Evolutionary conservation across 1,140 invertebrate genomes (phyloP).

Genomic region (Chelonus insularis): DNA sequence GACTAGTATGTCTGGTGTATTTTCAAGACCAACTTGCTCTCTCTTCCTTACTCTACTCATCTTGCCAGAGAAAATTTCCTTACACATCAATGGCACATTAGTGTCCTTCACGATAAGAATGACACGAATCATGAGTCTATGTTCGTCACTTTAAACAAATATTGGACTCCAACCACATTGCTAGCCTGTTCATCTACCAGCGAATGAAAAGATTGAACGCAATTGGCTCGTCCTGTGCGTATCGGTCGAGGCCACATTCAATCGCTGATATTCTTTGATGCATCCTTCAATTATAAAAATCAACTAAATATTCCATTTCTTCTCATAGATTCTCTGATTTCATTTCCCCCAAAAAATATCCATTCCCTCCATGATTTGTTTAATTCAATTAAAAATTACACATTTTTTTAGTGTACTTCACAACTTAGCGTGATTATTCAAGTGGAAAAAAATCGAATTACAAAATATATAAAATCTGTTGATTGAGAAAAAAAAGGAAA

Average conservation of each 20-base stretch:
- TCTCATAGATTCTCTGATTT: no score
- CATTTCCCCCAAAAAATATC: no score
- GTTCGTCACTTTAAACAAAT: neutral
- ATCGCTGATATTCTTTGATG: conserved; percentile 1
- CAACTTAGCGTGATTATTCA: no score
- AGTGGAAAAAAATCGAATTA: no score
- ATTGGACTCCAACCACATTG: conserved; percentile 16
- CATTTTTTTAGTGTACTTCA: no score
- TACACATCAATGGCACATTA: conserved; percentile 8
- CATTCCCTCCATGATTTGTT: no score
- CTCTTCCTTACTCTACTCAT: no score
- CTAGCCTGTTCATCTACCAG: conserved; percentile 37
- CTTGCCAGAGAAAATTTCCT: no score
- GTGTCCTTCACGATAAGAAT: conserved; percentile 26
- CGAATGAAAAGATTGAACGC: conserved; percentile 49
- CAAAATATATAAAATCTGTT: no score
- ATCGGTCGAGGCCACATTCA: conserved; percentile 29
- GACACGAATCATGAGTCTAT: conserved; percentile 9
- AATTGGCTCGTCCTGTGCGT: conserved; percentile 50
- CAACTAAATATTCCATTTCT: neutral
- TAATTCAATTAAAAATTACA: no score
- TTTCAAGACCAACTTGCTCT: neutral
- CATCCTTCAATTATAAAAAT: conserved; percentile 5
- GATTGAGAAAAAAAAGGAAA: no score
- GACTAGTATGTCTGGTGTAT: neutral